Evolutionary conservation across 2,797 vertebrate species (phyloP).

Genomic region (Acridotheres tristis): DNA sequence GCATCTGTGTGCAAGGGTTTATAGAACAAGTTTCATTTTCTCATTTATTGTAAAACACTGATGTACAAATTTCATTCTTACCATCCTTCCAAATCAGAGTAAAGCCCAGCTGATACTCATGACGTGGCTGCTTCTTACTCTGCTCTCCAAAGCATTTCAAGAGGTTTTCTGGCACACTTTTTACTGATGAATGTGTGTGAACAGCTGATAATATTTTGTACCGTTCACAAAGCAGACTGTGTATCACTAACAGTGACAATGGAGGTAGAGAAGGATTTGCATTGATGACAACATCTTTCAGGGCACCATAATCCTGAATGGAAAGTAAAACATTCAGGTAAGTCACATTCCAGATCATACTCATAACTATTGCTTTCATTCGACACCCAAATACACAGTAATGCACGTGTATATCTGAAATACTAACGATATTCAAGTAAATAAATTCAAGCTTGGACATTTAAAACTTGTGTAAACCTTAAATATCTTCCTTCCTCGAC

Average conservation of each 20-base stretch:
- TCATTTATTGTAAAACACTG: not conserved
- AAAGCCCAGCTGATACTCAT: slow-evolving; percentile 91
- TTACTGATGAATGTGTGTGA: slow-evolving; percentile 90
- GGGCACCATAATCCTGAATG: slow-evolving; percentile 85
- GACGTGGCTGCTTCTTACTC: slow-evolving; percentile 81
- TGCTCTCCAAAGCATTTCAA: slow-evolving; percentile 90
- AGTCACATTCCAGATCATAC: not conserved
- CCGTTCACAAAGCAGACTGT: slow-evolving; percentile 86
- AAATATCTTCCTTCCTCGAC: not conserved
- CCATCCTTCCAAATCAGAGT: slow-evolving; percentile 99
- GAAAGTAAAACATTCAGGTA: not conserved
- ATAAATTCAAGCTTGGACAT: not conserved
- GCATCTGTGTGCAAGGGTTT: not conserved
- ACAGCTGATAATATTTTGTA: slow-evolving; percentile 88
- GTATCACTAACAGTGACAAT: slow-evolving; percentile 89
- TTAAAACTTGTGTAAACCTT: not conserved
- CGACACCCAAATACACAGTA: not conserved
- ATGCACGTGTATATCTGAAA: not conserved
- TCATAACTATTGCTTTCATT: not conserved
- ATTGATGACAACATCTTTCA: slow-evolving; percentile 95
- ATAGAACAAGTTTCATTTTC: not conserved
- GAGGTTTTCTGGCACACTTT: slow-evolving; percentile 82
- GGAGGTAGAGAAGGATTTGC: slow-evolving; percentile 90
- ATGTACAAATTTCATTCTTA: slow-evolving; percentile 65
- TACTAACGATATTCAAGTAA: not conserved